These are phyloP conservation scores for Pipistrellus nathusii DNA, from an alignment of 2,797 vertebrate genomes.

Conservation along the genomic window DNA sequence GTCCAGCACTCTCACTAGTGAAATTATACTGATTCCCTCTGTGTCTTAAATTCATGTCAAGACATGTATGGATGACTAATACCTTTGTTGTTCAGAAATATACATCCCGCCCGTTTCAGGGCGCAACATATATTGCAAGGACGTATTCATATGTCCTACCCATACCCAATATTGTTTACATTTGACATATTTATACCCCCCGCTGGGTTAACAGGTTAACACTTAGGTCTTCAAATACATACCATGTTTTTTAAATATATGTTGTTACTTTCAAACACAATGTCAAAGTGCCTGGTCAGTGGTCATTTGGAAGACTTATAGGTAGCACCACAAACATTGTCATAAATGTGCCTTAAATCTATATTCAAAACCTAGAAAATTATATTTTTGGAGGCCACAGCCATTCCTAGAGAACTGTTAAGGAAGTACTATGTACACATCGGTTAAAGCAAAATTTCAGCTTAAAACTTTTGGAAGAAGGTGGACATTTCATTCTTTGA, in stretches of 20 bases:
- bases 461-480: conserved; percentile 27
- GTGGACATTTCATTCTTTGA: conserved; percentile 34
- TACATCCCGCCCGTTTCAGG: too few species aligned
- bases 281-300: not conserved
- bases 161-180: too few species aligned
- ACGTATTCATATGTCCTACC: too few species aligned
- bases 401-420: not conserved
- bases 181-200: too few species aligned
- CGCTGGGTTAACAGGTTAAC: not conserved
- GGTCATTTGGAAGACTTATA: not conserved
- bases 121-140: too few species aligned
- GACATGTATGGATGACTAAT: too few species aligned
- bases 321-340: not conserved
- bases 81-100: too few species aligned
- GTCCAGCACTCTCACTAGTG: too few species aligned
- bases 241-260: not conserved
- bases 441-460: conserved; percentile 57
- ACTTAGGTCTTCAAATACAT: conserved; percentile 25
- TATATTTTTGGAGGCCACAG: not conserved
- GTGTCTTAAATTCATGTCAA: too few species aligned
- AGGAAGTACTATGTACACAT: conserved; percentile 12
- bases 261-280: not conserved
- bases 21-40: too few species aligned
- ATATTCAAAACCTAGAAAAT: not conserved
- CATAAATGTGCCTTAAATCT: conserved; percentile 5